These are phyloP conservation scores for Coreius guichenoti DNA, from an alignment of 2,797 vertebrate genomes.

Conservation along the genomic window DNA sequence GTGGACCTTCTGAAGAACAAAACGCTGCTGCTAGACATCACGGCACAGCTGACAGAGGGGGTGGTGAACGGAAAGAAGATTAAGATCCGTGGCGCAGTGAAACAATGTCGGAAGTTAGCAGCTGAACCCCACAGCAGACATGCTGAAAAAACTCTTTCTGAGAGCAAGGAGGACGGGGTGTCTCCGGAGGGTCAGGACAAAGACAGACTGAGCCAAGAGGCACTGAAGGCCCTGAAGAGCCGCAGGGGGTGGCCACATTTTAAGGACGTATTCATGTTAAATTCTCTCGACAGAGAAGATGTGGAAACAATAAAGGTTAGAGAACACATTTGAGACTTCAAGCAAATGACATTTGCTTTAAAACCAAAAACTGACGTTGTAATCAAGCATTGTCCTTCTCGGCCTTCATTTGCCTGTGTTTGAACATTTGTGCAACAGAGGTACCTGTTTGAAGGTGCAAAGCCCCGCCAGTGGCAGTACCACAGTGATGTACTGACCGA, in stretches of 20 bases:
- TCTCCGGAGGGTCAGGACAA: conserved; percentile 7
- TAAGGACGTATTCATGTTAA: conserved; percentile 95
- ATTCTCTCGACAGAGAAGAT: conserved; percentile 83
- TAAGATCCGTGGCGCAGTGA: conserved; percentile 62
- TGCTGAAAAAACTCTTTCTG: background rate
- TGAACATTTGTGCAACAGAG: conserved; percentile 71
- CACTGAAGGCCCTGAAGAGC: conserved; percentile 64
- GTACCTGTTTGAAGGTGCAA: conserved; percentile 86
- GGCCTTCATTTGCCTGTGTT: background rate
- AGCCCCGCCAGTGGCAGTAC: conserved; percentile 88
- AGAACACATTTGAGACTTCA: background rate
- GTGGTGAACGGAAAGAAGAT: conserved; percentile 83
- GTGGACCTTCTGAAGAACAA: conserved; percentile 90
- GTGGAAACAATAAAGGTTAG: conserved; percentile 89
- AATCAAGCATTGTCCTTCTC: background rate
- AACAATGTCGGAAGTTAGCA: conserved; percentile 60
- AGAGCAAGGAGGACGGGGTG: background rate
- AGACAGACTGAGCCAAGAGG: conserved; percentile 62
- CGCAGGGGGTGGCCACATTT: conserved; percentile 88
- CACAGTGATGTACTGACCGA: conserved; percentile 92
- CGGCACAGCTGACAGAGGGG: conserved; percentile 84
- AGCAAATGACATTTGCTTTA: background rate
- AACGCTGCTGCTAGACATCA: conserved; percentile 82
- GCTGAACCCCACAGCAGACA: background rate
- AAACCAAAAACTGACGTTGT: background rate